These are phyloP conservation scores for Ceratothoa steindachneri DNA, from an alignment of 2,888 invertebrate genomes.

Conservation along the genomic window DNA sequence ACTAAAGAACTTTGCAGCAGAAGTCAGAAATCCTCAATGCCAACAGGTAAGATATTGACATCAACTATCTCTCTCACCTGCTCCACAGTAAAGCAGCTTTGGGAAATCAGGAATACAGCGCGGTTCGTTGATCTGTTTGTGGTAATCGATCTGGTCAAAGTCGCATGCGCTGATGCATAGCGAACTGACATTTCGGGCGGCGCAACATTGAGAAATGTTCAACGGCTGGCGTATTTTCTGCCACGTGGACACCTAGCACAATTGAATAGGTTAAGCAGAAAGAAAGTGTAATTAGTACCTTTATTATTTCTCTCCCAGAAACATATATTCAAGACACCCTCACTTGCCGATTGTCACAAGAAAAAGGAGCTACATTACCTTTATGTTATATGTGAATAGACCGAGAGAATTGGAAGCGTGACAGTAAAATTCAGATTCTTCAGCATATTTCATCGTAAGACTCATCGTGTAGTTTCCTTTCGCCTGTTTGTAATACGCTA, in stretches of 20 bases:
- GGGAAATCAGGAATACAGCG: constrained; percentile 78
- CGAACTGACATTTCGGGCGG: constrained; percentile 71
- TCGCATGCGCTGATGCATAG: constrained; percentile 78
- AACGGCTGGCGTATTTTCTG: constrained; percentile 53
- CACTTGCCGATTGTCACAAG: too few relatives aligned
- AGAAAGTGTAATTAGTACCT: too few relatives aligned
- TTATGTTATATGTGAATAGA: constrained; percentile 48
- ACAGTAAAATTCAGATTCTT: constrained; percentile 71
- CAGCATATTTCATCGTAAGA: constrained; percentile 67
- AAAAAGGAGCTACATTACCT: too few relatives aligned
- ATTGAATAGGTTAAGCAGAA: too few relatives aligned
- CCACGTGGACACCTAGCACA: constrained; percentile 24
- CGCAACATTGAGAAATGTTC: constrained; percentile 76
- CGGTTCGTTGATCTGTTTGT: constrained; percentile 72
- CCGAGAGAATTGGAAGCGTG: constrained; percentile 81
- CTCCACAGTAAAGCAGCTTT: constrained; percentile 79
- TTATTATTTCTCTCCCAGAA: too few relatives aligned
- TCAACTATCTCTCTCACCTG: too few relatives aligned
- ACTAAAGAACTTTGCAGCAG: too few relatives aligned
- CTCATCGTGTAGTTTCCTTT: constrained; percentile 69
- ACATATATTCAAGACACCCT: too few relatives aligned
- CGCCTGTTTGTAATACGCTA: constrained; percentile 47
- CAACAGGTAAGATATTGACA: too few relatives aligned
- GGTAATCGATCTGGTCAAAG: constrained; percentile 71
- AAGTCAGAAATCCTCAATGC: too few relatives aligned